Evolutionary conservation across 2,888 invertebrate genomes (phyloP), one percentile per base, ranked within the genome.

Genomic region (Pteria penguin): DNA sequence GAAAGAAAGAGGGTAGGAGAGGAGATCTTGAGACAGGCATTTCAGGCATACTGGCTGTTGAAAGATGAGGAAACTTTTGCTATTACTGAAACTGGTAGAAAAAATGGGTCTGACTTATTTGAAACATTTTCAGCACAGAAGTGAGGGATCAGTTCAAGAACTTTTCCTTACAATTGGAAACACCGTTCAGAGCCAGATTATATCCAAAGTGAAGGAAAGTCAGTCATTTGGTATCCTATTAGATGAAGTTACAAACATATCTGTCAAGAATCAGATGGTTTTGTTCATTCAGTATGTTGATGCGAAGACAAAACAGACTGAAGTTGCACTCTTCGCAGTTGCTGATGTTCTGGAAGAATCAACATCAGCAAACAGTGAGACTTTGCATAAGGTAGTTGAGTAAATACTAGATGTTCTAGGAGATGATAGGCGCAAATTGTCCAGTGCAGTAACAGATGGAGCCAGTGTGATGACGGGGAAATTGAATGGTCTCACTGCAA

Each of bases 401-500:
- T n/a, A 27, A 69, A 26, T 18, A 24, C 27, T 58, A 1, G 60
- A 45, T 11, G 60, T 24, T 22, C 45, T 69, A 36, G 29, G 58
- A 26, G 54, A 36, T 45, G 26, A 58, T 11, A 4, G 26, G 8
- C 22, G 26, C n/a, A 60, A 70, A 60, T 36, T 24, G 24, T 26
- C 69, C 8, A 36, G 69, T 31, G 22, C 60, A 27, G 69, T 69
- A 36, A 60, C 69, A 36, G 69, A 69, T 69, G 45, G 60, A 36
- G 69, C 69, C 36, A 69, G 60, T 29, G 27, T 27, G 4, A 69
- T 60, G 58, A 60, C 45, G 26, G 69, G 58, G 2, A 33, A 69
- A 45, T 24, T n/a, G 14, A 69, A 69, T 60, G 69, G 69, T 27
- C 60, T 79, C 22, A 71, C 75, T 14, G 72, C 78, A 55, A 33